Evolutionary conservation across 2,113 vertebrate species (phyloP).

Genomic region (Ancistrus triradiatus): DNA sequence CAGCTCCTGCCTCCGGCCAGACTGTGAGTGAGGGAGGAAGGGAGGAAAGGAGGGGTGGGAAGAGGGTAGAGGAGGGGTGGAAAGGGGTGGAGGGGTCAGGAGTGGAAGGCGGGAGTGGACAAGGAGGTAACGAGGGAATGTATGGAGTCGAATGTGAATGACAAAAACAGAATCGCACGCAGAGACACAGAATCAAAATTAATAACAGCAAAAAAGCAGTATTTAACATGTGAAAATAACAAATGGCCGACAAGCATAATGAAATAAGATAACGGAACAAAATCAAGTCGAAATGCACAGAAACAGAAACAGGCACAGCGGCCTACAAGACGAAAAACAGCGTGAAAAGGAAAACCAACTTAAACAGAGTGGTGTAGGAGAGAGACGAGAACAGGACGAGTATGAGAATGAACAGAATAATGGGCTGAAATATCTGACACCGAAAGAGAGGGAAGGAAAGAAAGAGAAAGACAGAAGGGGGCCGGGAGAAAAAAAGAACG

Average conservation of each 20-base stretch:
- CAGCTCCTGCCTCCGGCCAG: constrained; percentile 93
- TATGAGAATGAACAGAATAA: constrained; percentile 86
- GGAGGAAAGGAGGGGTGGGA: constrained; percentile 31
- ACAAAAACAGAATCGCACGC: constrained; percentile 38
- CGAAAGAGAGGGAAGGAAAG: constrained; percentile 60
- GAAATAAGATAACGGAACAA: constrained; percentile 55
- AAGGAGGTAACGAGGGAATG: constrained; percentile 59
- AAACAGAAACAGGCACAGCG: constrained; percentile 46
- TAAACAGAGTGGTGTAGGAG: constrained; percentile 84
- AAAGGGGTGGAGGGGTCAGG: constrained; percentile 36
- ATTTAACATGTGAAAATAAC: background rate
- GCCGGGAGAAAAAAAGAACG: constrained; percentile 72
- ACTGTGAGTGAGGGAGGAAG: constrained; percentile 77
- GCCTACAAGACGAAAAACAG: constrained; percentile 88
- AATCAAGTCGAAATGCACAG: background rate
- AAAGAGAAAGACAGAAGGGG: constrained; percentile 20
- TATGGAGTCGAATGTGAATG: constrained; percentile 32
- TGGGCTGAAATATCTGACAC: constrained; percentile 85
- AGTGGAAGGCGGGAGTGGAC: constrained; percentile 57
- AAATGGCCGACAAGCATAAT: constrained; percentile 39
- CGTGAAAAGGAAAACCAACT: constrained; percentile 85
- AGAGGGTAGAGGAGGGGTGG: constrained; percentile 67
- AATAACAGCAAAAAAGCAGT: constrained; percentile 54
- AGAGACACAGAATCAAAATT: constrained; percentile 49
- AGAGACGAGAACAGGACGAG: constrained; percentile 84